Conservation (phyloP, 2,113 vertebrate species). For the Scalopus aquaticus region DNA sequence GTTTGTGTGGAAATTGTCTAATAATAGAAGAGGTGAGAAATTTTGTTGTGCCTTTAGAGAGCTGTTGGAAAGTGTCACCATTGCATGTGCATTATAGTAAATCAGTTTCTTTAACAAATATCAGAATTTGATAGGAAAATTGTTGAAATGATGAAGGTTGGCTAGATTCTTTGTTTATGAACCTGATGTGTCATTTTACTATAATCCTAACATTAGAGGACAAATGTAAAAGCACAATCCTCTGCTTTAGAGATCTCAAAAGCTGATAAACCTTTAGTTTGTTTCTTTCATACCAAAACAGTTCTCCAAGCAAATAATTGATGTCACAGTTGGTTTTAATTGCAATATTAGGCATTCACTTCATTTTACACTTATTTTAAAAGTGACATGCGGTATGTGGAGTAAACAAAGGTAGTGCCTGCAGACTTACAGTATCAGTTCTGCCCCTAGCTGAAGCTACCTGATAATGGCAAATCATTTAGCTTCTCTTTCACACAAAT, state of each 20-base stretch:
- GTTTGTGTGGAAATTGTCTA: constrained; percentile 28
- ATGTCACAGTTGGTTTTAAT: constrained; percentile 44
- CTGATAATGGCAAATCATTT: constrained; percentile 51
- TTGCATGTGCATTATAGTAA: constrained; percentile 24
- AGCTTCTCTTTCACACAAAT: constrained; percentile 33
- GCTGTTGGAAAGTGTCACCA: neutral
- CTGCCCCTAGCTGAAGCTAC: neutral
- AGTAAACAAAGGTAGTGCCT: constrained; percentile 25
- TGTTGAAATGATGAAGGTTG: neutral
- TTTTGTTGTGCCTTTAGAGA: constrained; percentile 12
- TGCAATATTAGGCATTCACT: constrained; percentile 13
- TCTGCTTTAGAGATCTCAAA: neutral
- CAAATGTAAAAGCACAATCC: constrained; percentile 36
- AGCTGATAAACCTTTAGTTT: constrained; percentile 35
- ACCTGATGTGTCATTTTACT: constrained; percentile 37
- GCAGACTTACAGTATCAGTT: constrained; percentile 20
- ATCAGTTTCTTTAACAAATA: constrained; percentile 29
- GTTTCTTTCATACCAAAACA: constrained; percentile 51
- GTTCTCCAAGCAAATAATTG: constrained; percentile 46
- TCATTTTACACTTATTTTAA: constrained; percentile 40
- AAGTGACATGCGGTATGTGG: neutral
- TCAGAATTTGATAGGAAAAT: constrained; percentile 36
- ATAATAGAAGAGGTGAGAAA: constrained; percentile 34
- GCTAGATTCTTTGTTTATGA: constrained; percentile 47
- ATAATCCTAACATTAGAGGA: constrained; percentile 28